A percentile compares a stretch with the other conserved stretches of the same genome.
Conservation (phyloP, 2,888 invertebrate species). For the Podotricha telesiphe region DNA sequence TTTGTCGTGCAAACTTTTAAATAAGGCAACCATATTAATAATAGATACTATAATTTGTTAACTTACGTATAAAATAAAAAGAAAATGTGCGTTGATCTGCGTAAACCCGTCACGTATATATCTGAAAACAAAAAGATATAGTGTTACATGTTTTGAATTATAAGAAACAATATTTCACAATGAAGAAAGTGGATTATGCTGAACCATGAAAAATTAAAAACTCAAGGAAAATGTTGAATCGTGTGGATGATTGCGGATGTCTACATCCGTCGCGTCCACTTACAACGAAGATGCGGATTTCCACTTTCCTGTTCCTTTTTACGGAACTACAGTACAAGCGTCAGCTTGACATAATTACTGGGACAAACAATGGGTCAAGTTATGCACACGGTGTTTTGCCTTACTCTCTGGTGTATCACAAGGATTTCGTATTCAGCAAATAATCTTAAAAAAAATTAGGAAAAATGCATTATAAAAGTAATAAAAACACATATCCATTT, state of each 20-base stretch:
- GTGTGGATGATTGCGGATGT: slow-evolving; percentile 52
- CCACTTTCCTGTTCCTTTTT: slow-evolving; percentile 51
- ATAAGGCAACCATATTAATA: not conserved
- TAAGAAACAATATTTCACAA: not conserved
- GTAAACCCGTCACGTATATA: not conserved
- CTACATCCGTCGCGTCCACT: slow-evolving; percentile 58
- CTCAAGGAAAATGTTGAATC: slow-evolving; percentile 29
- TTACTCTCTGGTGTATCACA: not conserved
- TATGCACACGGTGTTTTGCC: not conserved
- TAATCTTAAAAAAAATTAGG: too few species aligned
- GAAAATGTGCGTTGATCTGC: not conserved
- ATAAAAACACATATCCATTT: not conserved
- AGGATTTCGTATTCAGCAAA: not conserved
- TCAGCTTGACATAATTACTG: slow-evolving; percentile 25
- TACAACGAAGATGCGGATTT: slow-evolving; percentile 55
- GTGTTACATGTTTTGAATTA: not conserved
- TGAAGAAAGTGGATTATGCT: not conserved
- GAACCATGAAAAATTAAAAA: slow-evolving; percentile 14
- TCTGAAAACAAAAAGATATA: slow-evolving; percentile 31
- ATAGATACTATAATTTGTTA: not conserved
- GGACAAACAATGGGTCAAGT: slow-evolving; percentile 21
- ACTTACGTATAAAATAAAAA: slow-evolving; percentile 31
- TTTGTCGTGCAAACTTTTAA: not conserved
- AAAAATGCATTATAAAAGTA: not conserved
- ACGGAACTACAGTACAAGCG: slow-evolving; percentile 18